Percentiles rank a stretch among this genome's conserved stretches.
phyloP scores from a whole-genome alignment of 2,888 invertebrate genomes.

The Aelia acuminata region DNA sequence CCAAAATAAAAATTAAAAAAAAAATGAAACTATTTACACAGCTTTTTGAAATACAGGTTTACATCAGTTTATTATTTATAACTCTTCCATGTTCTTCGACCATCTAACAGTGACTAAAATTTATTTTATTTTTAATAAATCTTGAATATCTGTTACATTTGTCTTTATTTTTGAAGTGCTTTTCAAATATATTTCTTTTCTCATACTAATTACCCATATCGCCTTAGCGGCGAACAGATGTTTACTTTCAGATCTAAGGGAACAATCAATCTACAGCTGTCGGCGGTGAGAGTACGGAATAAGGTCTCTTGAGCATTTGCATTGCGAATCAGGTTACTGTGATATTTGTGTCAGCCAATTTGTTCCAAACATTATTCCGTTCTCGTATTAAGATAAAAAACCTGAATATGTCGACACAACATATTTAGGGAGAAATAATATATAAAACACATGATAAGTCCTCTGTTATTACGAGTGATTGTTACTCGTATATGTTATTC shows the following conservation, averaged over 20 bases:
- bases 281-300: neutral
- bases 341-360: slow-evolving; percentile 29
- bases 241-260: neutral
- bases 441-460: too few relatives aligned
- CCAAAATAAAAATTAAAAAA: too few relatives aligned
- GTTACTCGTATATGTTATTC: too few relatives aligned
- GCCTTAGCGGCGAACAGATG: neutral
- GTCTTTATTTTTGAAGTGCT: too few relatives aligned
- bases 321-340: slow-evolving; percentile 15
- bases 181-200: neutral
- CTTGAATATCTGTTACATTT: too few relatives aligned
- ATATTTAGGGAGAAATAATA: neutral
- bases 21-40: too few relatives aligned
- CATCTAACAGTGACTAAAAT: too few relatives aligned
- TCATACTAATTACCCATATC: neutral
- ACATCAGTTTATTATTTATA: too few relatives aligned
- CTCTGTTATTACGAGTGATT: too few relatives aligned
- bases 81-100: too few relatives aligned
- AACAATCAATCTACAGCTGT: slow-evolving; percentile 17
- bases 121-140: too few relatives aligned
- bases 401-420: neutral
- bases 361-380: neutral
- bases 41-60: too few relatives aligned
- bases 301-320: neutral
- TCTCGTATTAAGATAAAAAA: neutral